Conservation (phyloP, 2,797 vertebrate genomes). For the Heterohyrax brucei region DNA sequence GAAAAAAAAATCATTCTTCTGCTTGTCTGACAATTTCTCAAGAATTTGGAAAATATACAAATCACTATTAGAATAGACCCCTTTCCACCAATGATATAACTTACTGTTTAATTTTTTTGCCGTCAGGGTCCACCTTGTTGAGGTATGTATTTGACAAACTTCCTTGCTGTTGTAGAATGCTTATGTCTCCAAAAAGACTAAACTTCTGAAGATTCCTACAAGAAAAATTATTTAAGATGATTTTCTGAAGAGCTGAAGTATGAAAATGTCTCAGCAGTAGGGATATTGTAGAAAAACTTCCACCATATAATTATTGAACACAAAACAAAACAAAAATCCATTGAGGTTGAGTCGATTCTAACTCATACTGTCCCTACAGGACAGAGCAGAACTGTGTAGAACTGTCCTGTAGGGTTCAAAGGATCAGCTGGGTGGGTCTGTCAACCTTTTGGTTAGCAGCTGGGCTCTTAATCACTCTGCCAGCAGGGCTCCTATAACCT, state of each 20-base stretch:
- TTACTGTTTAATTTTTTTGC: conserved; percentile 99
- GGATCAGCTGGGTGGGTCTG: too few relatives aligned
- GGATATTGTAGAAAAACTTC: conserved; percentile 48
- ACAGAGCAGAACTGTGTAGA: too few relatives aligned
- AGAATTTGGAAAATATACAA: neutral
- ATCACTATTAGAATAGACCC: conserved; percentile 29
- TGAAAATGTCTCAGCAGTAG: conserved; percentile 54
- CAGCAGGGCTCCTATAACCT: neutral
- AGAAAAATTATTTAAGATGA: conserved; percentile 81
- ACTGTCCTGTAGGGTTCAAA: too few relatives aligned
- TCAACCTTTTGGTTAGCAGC: too few relatives aligned
- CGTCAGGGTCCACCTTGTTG: conserved; percentile 96
- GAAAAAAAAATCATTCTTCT: conserved; percentile 41
- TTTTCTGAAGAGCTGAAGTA: conserved; percentile 59
- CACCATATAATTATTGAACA: neutral
- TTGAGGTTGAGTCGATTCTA: too few relatives aligned
- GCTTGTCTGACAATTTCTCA: conserved; percentile 51
- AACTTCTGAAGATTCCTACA: conserved; percentile 97
- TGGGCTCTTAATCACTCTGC: too few relatives aligned
- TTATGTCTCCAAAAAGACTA: conserved; percentile 98
- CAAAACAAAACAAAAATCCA: too few relatives aligned
- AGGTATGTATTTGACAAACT: conserved; percentile 95
- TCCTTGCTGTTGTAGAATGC: conserved; percentile 96
- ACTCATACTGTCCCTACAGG: too few relatives aligned
- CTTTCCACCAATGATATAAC: conserved; percentile 84